phyloP scores from a whole-genome alignment of 2,113 vertebrate species.

The Petrocephalus zakoni region DNA sequence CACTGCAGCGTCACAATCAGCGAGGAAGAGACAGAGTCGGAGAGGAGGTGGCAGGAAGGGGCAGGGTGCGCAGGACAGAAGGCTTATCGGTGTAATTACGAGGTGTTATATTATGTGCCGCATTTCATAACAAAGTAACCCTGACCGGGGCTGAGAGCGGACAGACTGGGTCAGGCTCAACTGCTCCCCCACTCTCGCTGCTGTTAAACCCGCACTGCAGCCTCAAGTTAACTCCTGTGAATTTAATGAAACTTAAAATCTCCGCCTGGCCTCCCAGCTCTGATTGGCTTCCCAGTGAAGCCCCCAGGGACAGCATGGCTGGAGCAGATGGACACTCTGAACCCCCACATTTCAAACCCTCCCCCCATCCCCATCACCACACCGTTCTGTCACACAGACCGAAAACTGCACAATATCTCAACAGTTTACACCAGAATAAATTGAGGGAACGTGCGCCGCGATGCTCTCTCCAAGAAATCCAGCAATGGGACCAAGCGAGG shows the following conservation, averaged over 20 bases:
- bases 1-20: background rate
- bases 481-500: constrained; percentile 23
- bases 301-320: background rate
- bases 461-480: background rate
- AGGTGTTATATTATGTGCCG: background rate
- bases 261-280: background rate
- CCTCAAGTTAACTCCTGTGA: background rate
- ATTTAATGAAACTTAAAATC: constrained; percentile 3
- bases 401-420: background rate
- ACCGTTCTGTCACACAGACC: background rate
- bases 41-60: background rate
- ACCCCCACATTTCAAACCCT: background rate
- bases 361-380: background rate
- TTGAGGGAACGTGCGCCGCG: background rate
- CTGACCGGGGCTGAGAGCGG: background rate
- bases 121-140: background rate
- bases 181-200: background rate
- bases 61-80: background rate
- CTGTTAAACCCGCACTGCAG: background rate
- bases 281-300: background rate
- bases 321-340: background rate
- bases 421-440: background rate
- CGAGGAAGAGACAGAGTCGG: background rate
- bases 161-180: background rate
- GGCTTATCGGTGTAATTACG: background rate